Conservation (phyloP, 2,888 invertebrate species). For the Parochlus steinenii region DNA sequence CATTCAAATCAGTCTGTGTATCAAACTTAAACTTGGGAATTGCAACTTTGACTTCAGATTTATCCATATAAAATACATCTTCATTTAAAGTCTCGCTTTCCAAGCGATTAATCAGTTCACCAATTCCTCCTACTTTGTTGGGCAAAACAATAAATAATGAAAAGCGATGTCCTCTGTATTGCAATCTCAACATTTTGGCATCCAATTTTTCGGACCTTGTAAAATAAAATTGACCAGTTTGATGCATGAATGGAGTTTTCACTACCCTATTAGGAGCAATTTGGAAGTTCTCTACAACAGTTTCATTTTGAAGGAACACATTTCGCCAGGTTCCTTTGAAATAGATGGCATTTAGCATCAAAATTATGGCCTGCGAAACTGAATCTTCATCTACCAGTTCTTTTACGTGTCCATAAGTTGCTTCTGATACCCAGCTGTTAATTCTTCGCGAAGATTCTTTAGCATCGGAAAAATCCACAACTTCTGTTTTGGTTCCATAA, state of each 20-base stretch:
- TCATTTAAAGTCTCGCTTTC: conserved; percentile 36
- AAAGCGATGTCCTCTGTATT: conserved; percentile 50
- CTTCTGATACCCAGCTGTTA: conserved; percentile 62
- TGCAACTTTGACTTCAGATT: conserved; percentile 40
- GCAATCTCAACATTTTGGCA: conserved; percentile 53
- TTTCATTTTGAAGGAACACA: conserved; percentile 50
- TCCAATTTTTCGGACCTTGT: conserved; percentile 43
- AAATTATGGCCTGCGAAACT: conserved; percentile 36
- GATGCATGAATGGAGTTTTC: conserved; percentile 49
- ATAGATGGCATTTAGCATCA: conserved; percentile 59
- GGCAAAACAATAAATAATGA: conserved; percentile 60
- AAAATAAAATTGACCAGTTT: conserved; percentile 45
- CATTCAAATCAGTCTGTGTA: conserved; percentile 44
- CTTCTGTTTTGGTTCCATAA: conserved; percentile 48
- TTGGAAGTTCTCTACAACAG: conserved; percentile 43
- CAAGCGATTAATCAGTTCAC: conserved; percentile 39
- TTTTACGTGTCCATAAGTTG: conserved; percentile 57
- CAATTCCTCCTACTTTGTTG: conserved; percentile 41
- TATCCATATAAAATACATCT: conserved; percentile 41
- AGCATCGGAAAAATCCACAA: conserved; percentile 44
- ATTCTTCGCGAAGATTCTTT: conserved; percentile 40
- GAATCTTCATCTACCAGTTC: conserved; percentile 40
- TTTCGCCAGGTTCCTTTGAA: conserved; percentile 67
- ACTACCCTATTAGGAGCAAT: conserved; percentile 31
- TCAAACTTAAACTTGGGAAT: conserved; percentile 63